Conservation (phyloP, 1,140 invertebrate genomes). For the Lithobius niger region DNA sequence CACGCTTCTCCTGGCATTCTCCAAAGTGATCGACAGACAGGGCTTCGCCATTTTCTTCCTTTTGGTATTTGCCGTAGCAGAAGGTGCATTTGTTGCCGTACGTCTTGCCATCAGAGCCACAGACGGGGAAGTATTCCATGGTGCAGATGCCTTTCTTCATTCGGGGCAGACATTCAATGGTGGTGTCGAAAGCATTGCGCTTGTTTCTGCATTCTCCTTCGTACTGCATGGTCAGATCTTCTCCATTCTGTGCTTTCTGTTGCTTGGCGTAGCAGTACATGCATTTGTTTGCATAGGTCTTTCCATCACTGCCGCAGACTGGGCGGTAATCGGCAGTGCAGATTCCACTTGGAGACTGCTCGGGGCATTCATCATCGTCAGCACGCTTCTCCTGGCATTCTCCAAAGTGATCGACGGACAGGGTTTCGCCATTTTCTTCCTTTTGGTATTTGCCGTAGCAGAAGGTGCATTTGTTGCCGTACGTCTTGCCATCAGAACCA, state of each 20-base stretch:
- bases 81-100: conserved; percentile 42
- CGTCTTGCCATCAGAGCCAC: conserved; percentile 44
- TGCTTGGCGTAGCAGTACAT: conserved; percentile 14
- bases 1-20: not conserved
- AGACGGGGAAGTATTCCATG: conserved; percentile 57
- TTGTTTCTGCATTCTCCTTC: not conserved
- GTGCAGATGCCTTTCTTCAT: conserved; percentile 49
- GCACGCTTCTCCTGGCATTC: not conserved
- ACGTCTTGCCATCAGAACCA: conserved; percentile 45
- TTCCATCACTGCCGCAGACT: conserved; percentile 49
- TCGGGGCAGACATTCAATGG: not conserved
- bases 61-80: not conserved
- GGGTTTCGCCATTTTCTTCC: not conserved
- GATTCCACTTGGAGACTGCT: not conserved
- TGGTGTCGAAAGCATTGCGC: not conserved
- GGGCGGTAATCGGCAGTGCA: conserved; percentile 48
- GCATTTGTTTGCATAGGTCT: conserved; percentile 45
- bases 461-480: conserved; percentile 40
- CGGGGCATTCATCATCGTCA: not conserved
- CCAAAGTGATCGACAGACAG: not conserved
- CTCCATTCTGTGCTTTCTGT: not conserved
- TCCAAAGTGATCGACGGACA: not conserved
- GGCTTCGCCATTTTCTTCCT: not conserved
- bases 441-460: conserved; percentile 46
- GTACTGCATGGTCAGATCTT: not conserved